Percentiles rank a stretch among this genome's conserved stretches.
These are phyloP conservation scores for Drosophila gunungcola DNA, from an alignment of 1,140 invertebrate species.

Conservation along the genomic window DNA sequence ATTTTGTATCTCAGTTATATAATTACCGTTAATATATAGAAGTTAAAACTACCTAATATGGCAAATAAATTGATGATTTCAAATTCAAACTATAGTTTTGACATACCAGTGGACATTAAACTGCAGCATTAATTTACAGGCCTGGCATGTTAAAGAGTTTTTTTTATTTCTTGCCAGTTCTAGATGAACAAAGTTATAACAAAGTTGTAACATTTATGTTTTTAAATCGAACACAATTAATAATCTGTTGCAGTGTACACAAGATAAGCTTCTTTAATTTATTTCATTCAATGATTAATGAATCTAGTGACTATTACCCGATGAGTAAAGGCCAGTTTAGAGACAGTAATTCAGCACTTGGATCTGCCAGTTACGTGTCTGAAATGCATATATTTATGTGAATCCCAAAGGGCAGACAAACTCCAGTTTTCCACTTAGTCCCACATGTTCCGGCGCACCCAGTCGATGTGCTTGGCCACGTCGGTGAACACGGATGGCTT, in stretches of 20 bases:
- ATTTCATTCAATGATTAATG: conserved; percentile 31
- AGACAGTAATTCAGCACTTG: not conserved
- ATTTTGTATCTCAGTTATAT: too few species aligned
- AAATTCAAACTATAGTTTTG: too few species aligned
- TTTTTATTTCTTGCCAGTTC: too few species aligned
- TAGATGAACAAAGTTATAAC: too few species aligned
- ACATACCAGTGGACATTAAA: too few species aligned
- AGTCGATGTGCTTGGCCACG: conserved; percentile 73
- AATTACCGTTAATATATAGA: too few species aligned
- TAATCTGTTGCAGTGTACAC: not conserved
- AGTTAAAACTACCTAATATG: too few species aligned
- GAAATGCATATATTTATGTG: not conserved
- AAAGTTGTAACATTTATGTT: not conserved
- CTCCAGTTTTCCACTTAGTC: conserved; percentile 17
- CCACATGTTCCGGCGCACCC: conserved; percentile 74
- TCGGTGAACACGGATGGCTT: conserved; percentile 79
- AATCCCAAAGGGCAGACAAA: not conserved
- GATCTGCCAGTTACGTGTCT: conserved; percentile 12
- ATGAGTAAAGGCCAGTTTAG: not conserved
- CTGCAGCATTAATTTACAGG: too few species aligned
- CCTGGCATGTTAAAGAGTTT: too few species aligned
- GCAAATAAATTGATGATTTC: too few species aligned
- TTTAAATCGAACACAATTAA: too few species aligned
- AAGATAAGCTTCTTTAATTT: not conserved
- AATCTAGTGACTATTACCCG: conserved; percentile 29